Conservation (phyloP, 2,888 invertebrate species). For the Coremacera marginata region DNA sequence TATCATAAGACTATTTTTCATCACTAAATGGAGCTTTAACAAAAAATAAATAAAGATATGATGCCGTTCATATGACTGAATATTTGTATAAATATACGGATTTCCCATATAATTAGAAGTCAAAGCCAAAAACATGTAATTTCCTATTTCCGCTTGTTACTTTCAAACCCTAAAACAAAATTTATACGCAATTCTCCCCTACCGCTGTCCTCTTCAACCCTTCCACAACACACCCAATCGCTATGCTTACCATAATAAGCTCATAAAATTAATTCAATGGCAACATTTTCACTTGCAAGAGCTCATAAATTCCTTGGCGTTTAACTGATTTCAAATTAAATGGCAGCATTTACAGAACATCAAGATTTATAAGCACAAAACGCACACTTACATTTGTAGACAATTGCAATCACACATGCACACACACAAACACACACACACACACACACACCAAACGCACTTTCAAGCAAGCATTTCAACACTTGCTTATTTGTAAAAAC, state of each 20-base stretch:
- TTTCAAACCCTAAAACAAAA: neutral
- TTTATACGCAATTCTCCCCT: neutral
- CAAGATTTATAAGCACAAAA: constrained; percentile 5
- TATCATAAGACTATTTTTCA: no score
- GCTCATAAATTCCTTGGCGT: constrained; percentile 29
- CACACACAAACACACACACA: neutral
- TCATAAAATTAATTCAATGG: constrained; percentile 35
- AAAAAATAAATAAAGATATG: no score
- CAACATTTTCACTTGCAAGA: constrained; percentile 24
- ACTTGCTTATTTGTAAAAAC: constrained; percentile 40
- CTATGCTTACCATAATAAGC: constrained; percentile 18
- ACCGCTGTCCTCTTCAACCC: neutral
- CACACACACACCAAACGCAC: neutral
- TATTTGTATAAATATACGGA: no score
- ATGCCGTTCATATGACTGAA: no score
- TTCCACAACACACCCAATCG: no score
- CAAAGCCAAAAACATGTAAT: neutral
- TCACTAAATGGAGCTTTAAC: no score
- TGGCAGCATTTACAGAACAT: constrained; percentile 27
- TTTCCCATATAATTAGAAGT: no score
- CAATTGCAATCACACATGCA: neutral
- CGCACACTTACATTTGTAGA: neutral
- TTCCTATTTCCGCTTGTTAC: neutral
- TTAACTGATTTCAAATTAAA: constrained; percentile 39
- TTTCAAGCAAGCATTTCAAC: constrained; percentile 4